These are phyloP conservation scores for Mallateleia sp. DNA, from an alignment of 2,888 invertebrate species.

Conservation along the genomic window DNA sequence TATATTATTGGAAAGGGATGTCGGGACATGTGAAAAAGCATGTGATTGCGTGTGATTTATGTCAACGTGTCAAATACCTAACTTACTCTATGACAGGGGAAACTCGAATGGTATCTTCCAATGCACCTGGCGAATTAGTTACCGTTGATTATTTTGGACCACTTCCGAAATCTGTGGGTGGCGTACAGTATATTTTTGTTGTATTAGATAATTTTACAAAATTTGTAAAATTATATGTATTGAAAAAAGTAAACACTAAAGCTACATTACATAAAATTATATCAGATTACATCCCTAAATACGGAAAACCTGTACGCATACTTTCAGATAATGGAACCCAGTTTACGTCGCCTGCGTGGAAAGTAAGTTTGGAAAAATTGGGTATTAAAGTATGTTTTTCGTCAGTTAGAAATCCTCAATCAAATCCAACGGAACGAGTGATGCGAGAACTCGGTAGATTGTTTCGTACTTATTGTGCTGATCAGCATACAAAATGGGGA, in stretches of 20 bases:
- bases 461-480: constrained; percentile 66
- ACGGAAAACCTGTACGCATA: constrained; percentile 17
- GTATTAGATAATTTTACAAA: constrained; percentile 30
- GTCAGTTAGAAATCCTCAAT: constrained; percentile 47
- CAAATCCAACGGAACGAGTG: constrained; percentile 79
- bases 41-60: constrained; percentile 24
- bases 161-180: constrained; percentile 17
- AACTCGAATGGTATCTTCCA: neutral
- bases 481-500: constrained; percentile 68
- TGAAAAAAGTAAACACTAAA: constrained; percentile 45
- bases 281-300: constrained; percentile 30
- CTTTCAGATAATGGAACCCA: constrained; percentile 45
- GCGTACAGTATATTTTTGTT: constrained; percentile 48
- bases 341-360: constrained; percentile 36
- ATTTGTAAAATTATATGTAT: constrained; percentile 8
- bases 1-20: constrained; percentile 51
- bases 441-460: constrained; percentile 79
- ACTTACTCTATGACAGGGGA: constrained; percentile 21
- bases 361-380: constrained; percentile 10
- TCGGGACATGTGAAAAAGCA: constrained; percentile 14
- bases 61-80: constrained; percentile 41
- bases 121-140: constrained; percentile 15
- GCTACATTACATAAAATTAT: constrained; percentile 17
- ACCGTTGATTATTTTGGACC: constrained; percentile 50
- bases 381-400: constrained; percentile 25